These are phyloP conservation scores for Apocrypta bakeri DNA, from an alignment of 1,140 invertebrate genomes.

Conservation along the genomic window DNA sequence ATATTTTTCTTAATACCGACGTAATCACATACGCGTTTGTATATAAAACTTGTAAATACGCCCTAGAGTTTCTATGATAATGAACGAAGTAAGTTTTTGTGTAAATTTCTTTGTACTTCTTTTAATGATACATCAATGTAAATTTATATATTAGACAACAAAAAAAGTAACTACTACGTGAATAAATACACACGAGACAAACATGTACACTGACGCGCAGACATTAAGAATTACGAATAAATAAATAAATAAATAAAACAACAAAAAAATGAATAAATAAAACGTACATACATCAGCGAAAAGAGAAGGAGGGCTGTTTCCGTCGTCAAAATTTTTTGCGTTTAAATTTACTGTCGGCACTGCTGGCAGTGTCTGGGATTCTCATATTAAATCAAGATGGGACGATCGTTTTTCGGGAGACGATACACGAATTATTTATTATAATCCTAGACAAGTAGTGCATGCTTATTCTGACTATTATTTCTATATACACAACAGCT, in stretches of 20 bases:
- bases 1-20: slow-evolving; percentile 62
- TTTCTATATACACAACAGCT: background rate
- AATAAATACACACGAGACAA: slow-evolving; percentile 7
- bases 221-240: no score
- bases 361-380: slow-evolving; percentile 64
- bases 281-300: background rate
- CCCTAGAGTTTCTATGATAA: slow-evolving; percentile 64
- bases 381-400: slow-evolving; percentile 6
- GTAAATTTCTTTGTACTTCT: slow-evolving; percentile 73
- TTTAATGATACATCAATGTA: slow-evolving; percentile 64
- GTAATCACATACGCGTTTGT: slow-evolving; percentile 56
- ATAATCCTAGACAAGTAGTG: background rate
- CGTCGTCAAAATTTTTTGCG: slow-evolving; percentile 38
- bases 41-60: slow-evolving; percentile 70
- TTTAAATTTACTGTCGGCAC: slow-evolving; percentile 56
- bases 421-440: slow-evolving; percentile 5
- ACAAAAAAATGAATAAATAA: background rate
- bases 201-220: slow-evolving; percentile 7
- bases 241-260: no score
- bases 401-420: background rate
- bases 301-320: slow-evolving; percentile 54
- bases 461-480: background rate
- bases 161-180: no score
- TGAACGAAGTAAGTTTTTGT: slow-evolving; percentile 66
- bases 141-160: slow-evolving; percentile 58